phyloP scores from a whole-genome alignment of 2,888 invertebrate genomes.

The Esperia sulphurella region DNA sequence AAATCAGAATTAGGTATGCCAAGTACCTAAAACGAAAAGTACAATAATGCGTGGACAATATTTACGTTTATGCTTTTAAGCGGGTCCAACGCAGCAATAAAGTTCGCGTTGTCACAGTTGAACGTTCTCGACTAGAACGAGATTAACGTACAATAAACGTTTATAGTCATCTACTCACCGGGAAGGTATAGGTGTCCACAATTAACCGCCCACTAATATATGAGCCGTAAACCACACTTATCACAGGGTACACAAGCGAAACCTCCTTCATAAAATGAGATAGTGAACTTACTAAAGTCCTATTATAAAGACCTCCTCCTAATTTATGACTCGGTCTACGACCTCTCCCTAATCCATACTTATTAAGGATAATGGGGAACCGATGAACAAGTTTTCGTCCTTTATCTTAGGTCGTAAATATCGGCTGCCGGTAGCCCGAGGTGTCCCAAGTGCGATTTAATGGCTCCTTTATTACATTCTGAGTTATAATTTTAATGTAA shows the following conservation, averaged over 20 bases:
- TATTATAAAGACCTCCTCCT: slow-evolving; percentile 64
- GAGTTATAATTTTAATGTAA: slow-evolving; percentile 45
- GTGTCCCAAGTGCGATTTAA: slow-evolving; percentile 63
- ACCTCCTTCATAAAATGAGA: slow-evolving; percentile 51
- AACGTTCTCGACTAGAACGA: not conserved
- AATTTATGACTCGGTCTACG: slow-evolving; percentile 62
- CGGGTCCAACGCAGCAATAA: no score
- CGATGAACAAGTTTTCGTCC: slow-evolving; percentile 70
- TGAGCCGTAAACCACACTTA: slow-evolving; percentile 62
- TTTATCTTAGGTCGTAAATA: slow-evolving; percentile 69
- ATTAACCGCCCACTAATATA: slow-evolving; percentile 58
- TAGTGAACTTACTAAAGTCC: slow-evolving; percentile 64
- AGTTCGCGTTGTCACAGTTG: not conserved
- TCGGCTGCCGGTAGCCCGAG: slow-evolving; percentile 51
- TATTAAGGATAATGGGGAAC: slow-evolving; percentile 76
- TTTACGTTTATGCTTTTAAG: no score
- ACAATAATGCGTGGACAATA: no score
- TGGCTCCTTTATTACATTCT: slow-evolving; percentile 49
- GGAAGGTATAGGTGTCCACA: slow-evolving; percentile 33
- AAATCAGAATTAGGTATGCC: no score
- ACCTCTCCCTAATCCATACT: slow-evolving; percentile 72
- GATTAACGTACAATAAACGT: slow-evolving; percentile 20
- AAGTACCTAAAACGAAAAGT: no score
- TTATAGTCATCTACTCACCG: slow-evolving; percentile 22
- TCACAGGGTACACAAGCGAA: slow-evolving; percentile 52